A percentile compares a stretch with the other conserved stretches of the same genome.
phyloP scores from a whole-genome alignment of 2,113 vertebrate species.

The Micronycteris hirsuta region DNA sequence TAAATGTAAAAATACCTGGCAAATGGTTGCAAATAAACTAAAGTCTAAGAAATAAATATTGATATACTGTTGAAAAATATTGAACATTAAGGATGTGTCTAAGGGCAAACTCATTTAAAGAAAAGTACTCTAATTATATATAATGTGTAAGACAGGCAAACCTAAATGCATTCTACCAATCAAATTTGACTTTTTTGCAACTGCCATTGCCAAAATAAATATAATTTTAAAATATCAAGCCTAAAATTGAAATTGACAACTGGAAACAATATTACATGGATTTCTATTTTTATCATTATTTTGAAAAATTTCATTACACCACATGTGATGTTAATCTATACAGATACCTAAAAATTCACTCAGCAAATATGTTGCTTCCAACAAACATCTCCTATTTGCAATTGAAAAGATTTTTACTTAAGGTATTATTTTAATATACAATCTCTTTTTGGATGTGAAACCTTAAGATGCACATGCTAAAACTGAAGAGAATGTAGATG shows the following conservation, averaged over 20 bases:
- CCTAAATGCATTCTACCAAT: conserved; percentile 48
- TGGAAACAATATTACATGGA: neutral
- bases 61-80: neutral
- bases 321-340: neutral
- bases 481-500: conserved; percentile 8
- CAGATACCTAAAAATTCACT: neutral
- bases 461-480: neutral
- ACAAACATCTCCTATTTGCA: neutral
- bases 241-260: neutral
- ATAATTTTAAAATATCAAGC: neutral
- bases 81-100: conserved; percentile 39
- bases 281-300: neutral
- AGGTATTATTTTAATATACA: neutral
- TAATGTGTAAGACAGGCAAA: neutral
- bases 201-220: neutral
- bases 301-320: neutral
- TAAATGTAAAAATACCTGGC: neutral
- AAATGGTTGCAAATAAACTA: neutral
- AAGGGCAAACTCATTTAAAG: conserved; percentile 62
- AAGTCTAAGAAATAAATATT: neutral
- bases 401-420: neutral
- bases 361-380: neutral
- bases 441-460: neutral
- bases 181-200: conserved; percentile 8
- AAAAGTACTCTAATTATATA: conserved; percentile 36